Conservation (phyloP, 2,113 vertebrate genomes). For the Cervus canadensis region DNA sequence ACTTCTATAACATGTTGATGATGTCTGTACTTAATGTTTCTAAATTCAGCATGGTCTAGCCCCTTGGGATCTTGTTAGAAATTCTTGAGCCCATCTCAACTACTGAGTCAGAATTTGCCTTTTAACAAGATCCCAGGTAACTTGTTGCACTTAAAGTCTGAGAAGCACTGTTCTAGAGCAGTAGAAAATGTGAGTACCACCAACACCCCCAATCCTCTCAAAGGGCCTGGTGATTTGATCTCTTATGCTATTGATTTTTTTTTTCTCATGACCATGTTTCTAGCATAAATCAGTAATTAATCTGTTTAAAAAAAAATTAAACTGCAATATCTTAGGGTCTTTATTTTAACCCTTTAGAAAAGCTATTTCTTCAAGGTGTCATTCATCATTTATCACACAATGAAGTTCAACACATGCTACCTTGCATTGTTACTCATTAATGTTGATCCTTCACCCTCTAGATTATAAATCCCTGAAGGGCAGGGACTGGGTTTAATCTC, state of each 20-base stretch:
- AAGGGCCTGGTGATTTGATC: neutral
- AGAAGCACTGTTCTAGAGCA: neutral
- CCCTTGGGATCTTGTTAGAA: neutral
- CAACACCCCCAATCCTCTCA: neutral
- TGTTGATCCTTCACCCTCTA: neutral
- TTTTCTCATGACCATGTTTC: neutral
- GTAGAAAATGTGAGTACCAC: neutral
- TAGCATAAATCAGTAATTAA: neutral
- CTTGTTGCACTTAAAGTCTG: neutral
- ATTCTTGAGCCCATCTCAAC: neutral
- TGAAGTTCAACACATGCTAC: neutral
- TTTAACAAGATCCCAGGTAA: neutral
- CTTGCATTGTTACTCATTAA: neutral
- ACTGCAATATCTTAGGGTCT: neutral
- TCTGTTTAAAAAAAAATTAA: constrained; percentile 11
- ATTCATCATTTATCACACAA: neutral
- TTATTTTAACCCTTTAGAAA: constrained; percentile 2
- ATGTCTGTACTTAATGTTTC: neutral
- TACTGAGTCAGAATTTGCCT: neutral
- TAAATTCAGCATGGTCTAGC: neutral
- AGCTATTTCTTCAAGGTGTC: neutral
- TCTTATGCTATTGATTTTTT: neutral
- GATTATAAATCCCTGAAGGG: neutral
- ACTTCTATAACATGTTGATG: neutral
- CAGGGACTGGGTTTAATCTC: neutral